Conservation (phyloP, 2,797 vertebrate species). For the Aselliscus stoliczkanus region DNA sequence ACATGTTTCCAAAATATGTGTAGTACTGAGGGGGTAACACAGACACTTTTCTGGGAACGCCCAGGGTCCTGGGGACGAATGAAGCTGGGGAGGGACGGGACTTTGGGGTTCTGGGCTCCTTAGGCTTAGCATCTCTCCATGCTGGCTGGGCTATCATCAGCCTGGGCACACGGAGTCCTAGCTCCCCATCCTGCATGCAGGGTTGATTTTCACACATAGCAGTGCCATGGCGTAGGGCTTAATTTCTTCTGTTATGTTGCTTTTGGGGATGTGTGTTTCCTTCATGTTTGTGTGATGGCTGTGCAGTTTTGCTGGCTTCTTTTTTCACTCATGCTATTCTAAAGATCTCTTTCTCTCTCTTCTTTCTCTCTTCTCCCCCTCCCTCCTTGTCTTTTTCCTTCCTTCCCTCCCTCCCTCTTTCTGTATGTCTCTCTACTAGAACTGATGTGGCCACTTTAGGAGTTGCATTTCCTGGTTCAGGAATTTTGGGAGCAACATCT, state of each 20-base stretch:
- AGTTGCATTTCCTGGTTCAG: background rate
- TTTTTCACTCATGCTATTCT: background rate
- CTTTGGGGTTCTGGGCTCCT: background rate
- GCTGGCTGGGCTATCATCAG: background rate
- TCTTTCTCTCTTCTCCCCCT: background rate
- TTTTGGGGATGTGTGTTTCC: background rate
- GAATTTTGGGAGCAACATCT: background rate
- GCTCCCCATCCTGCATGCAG: background rate
- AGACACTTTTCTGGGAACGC: background rate
- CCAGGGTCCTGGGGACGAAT: background rate
- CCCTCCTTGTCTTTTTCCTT: background rate
- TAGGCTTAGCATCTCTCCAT: background rate
- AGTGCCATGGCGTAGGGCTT: background rate
- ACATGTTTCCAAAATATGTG: background rate
- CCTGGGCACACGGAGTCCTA: accelerated
- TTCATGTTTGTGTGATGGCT: background rate
- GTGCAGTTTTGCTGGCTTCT: background rate
- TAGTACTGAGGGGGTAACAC: background rate
- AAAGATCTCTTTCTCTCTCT: background rate
- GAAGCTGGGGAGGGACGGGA: background rate
- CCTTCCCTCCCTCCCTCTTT: background rate
- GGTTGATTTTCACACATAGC: background rate
- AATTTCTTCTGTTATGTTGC: background rate
- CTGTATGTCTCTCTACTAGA: background rate
- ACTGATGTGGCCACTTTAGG: background rate